Percentiles rank a stretch among this genome's conserved stretches.
Evolutionary conservation across 2,797 vertebrate genomes (phyloP).

Genomic region (Chloroceryle amazona): DNA sequence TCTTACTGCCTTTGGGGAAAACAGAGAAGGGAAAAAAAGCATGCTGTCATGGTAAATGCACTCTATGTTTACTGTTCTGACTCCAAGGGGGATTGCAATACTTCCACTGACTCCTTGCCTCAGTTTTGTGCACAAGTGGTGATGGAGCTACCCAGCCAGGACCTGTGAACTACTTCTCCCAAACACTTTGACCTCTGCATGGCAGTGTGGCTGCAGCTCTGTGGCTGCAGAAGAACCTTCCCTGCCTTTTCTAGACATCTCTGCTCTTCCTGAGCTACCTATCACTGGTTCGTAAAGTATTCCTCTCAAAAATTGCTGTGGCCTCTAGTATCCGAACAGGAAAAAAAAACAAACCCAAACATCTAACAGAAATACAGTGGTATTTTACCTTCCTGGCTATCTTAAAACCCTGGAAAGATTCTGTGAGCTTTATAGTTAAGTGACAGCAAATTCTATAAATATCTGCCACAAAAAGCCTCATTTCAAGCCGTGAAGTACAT

Average conservation of each 20-base stretch:
- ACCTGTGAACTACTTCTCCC: not conserved
- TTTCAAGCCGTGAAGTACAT: not conserved
- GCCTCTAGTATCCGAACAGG: not conserved
- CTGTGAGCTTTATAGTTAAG: not conserved
- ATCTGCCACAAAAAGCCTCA: not conserved
- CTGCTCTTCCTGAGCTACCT: fast-evolving
- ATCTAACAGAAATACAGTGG: not conserved
- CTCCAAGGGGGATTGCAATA: not conserved
- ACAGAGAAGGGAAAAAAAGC: not conserved
- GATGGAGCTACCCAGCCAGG: not conserved
- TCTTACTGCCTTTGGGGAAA: not conserved
- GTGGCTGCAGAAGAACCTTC: not conserved
- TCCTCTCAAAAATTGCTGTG: not conserved
- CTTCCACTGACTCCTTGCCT: not conserved
- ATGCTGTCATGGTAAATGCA: not conserved
- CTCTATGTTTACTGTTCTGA: not conserved
- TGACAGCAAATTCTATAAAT: not conserved
- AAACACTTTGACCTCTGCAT: not conserved
- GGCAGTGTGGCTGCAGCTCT: not conserved
- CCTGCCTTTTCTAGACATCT: not conserved
- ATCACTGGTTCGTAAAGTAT: not conserved
- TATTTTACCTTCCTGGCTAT: not conserved
- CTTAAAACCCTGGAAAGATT: not conserved
- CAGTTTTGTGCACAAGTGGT: not conserved
- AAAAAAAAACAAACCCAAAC: not conserved